Evolutionary conservation across 2,797 vertebrate species (phyloP).

Genomic region (Semotilus atromaculatus): DNA sequence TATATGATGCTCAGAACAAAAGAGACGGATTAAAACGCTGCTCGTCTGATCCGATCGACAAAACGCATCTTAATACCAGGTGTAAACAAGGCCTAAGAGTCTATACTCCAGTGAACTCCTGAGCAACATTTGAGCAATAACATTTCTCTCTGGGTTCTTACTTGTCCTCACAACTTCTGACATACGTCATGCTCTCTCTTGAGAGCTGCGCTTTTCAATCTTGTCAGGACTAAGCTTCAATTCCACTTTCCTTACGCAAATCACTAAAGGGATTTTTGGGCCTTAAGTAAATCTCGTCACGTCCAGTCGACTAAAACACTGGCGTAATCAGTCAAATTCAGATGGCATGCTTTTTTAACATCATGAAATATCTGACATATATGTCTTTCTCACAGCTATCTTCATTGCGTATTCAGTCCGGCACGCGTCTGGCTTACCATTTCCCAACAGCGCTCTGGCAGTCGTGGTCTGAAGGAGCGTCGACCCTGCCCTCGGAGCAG

Average conservation of each 20-base stretch:
- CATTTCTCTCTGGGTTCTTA: not conserved
- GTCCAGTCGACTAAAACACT: not conserved
- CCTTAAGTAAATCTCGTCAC: slow-evolving; percentile 18
- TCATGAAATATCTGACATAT: slow-evolving; percentile 6
- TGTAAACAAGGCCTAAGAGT: not conserved
- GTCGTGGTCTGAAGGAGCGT: slow-evolving; percentile 49
- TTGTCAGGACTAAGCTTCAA: not conserved
- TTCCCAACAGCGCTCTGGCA: slow-evolving; percentile 42
- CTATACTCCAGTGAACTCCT: not conserved
- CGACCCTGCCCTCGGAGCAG: slow-evolving; percentile 50
- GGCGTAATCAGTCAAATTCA: slow-evolving; percentile 11
- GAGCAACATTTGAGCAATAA: no score
- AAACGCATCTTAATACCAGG: not conserved
- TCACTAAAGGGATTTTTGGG: slow-evolving; percentile 16
- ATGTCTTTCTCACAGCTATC: not conserved
- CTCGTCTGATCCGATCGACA: not conserved
- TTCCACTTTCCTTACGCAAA: not conserved
- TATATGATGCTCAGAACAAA: no score
- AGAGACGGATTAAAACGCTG: no score
- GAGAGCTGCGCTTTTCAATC: not conserved
- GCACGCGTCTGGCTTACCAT: slow-evolving; percentile 42
- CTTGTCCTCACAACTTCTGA: slow-evolving; percentile 3
- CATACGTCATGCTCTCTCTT: not conserved
- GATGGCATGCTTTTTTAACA: not conserved
- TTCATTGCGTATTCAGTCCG: slow-evolving; percentile 55